Evolutionary conservation across 2,113 vertebrate genomes (phyloP).

Genomic region (Scomber colias): DNA sequence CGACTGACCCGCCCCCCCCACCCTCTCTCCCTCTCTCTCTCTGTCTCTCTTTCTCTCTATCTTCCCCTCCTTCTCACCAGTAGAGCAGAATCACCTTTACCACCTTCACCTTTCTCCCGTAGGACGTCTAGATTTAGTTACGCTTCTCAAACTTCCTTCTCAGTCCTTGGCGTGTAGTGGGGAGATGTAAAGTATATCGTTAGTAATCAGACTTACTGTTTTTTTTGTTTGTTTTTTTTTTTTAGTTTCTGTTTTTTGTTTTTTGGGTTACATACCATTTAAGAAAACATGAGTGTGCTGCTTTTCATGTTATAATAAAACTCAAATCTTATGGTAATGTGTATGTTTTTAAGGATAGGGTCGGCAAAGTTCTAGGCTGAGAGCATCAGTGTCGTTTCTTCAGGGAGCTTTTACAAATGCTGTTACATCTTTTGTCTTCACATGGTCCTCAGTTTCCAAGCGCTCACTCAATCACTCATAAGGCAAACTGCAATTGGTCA

Average conservation of each 20-base stretch:
- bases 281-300: conserved; percentile 70
- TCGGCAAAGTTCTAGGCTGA: conserved; percentile 67
- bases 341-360: conserved; percentile 63
- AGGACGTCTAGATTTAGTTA: conserved; percentile 49
- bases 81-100: conserved; percentile 46
- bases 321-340: conserved; percentile 52
- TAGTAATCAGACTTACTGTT: conserved; percentile 61
- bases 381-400: conserved; percentile 76
- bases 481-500: conserved; percentile 54
- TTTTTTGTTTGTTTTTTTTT: conserved; percentile 7
- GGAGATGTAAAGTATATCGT: conserved; percentile 56
- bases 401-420: conserved; percentile 82
- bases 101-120: conserved; percentile 10
- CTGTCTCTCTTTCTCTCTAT: too few species aligned
- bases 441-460: conserved; percentile 53
- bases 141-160: conserved; percentile 41
- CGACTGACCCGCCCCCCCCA: conserved; percentile 1
- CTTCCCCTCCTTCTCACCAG: conserved; percentile 5
- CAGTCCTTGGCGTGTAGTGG: conserved; percentile 55
- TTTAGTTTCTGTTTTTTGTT: background rate
- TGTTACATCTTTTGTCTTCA: conserved; percentile 66
- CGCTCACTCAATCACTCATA: conserved; percentile 52
- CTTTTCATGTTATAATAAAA: conserved; percentile 72
- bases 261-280: conserved; percentile 66
- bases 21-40: too few species aligned